Evolutionary conservation across 2,797 vertebrate genomes (phyloP), one percentile per base, ranked within the genome.

Genomic region (Crotalus adamanteus): DNA sequence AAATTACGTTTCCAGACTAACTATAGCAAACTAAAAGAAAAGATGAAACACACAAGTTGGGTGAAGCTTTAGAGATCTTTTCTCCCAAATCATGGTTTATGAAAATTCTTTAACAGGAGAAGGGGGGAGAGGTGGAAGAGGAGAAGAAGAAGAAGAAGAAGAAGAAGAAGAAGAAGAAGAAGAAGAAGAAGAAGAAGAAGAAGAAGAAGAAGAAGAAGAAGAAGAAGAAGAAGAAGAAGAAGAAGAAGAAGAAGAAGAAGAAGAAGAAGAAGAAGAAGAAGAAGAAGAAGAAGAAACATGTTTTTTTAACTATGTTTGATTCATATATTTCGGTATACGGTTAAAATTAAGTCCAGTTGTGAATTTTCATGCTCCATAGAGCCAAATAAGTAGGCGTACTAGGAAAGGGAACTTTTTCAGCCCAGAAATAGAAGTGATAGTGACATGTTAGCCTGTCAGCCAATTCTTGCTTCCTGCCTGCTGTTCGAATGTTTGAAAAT

Each of bases 141-240:
- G 12, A 28, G 51, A 0, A 85, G 47, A 1, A n/a, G 4, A 37
- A 37, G n/a, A 2, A n/a, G 51, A 2, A 12, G n/a, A n/a, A 1
- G 8, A 37, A 55, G 11, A 14, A 14, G 26, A 16, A 9, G 18
- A 18, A 20, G 22, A 18, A 16, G 63, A 2, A 2, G 65, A 3
- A n/a, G 28, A 28, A 4, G 63, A 14, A 12, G 12, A 11, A 69
- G n/a, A 2, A 69, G 65, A 7, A 69, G 65, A 2, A 69, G 14
- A n/a, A 42, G 51, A 9, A 53, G 51, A 53, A 56, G 13, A 16
- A 16, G 28, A 56, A 11, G 20, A 20, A 22, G 25, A 83, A 16
- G 65, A 3, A 2, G 65, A n/a, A n/a, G 28, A n/a, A 5, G 63
- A n/a, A 13, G 12, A 11, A 28, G 6, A 5, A n/a, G 28, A 0